Evolutionary conservation across 2,797 vertebrate genomes (phyloP).

Genomic region (Chelonia mydas): DNA sequence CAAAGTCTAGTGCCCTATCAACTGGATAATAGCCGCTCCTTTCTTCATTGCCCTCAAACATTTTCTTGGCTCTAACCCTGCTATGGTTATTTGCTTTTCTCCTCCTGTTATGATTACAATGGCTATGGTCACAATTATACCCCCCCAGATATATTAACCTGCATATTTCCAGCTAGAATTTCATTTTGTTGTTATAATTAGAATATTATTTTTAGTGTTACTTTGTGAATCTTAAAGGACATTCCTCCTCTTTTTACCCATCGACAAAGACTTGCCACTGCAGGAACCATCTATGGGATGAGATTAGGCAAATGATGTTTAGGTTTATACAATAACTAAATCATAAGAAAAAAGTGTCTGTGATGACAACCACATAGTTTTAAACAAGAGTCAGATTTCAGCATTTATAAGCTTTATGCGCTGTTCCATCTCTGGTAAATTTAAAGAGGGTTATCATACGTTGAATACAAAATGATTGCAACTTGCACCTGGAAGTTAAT

Average conservation of each 20-base stretch:
- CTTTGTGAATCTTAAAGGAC: neutral
- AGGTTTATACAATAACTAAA: neutral
- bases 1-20: constrained; percentile 46
- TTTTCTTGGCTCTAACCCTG: constrained; percentile 46
- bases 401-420: neutral
- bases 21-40: constrained; percentile 24
- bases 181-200: neutral
- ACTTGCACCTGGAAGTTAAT: constrained; percentile 53
- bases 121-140: neutral
- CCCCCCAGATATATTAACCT: neutral
- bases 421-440: neutral
- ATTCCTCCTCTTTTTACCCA: neutral
- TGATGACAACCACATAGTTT: neutral
- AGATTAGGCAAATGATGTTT: neutral
- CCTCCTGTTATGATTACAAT: constrained; percentile 26
- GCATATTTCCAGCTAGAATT: neutral
- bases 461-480: constrained; percentile 20
- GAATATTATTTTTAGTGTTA: neutral
- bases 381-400: neutral
- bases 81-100: constrained; percentile 20
- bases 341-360: neutral
- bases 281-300: neutral
- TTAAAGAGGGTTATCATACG: constrained; percentile 17
- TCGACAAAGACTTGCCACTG: neutral
- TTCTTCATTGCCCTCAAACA: neutral